Percentiles rank a stretch among this genome's conserved stretches.
Evolutionary conservation across 2,797 vertebrate genomes (phyloP).

Genomic region (Sebastolobus alascanus): DNA sequence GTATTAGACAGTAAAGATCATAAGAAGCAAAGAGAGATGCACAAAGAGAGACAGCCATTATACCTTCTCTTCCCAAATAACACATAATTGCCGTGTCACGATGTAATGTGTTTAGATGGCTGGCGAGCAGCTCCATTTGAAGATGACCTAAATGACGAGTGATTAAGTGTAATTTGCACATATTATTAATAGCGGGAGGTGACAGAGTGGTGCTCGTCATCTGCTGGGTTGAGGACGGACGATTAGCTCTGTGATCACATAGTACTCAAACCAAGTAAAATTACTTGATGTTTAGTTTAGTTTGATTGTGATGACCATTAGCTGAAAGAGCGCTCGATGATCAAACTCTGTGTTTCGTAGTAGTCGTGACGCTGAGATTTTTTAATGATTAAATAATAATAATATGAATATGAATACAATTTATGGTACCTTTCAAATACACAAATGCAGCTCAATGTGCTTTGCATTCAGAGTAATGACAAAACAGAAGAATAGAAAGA

Average conservation of each 20-base stretch:
- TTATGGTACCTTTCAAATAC: neutral
- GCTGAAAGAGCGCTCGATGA: neutral
- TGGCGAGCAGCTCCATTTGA: constrained; percentile 72
- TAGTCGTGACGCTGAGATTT: neutral
- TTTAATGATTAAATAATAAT: neutral
- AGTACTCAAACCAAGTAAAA: constrained; percentile 44
- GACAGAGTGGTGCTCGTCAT: constrained; percentile 59
- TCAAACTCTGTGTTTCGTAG: constrained; percentile 1
- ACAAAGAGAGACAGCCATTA: constrained; percentile 61
- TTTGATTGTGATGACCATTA: constrained; percentile 1
- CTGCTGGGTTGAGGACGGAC: constrained; percentile 30
- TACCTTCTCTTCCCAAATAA: constrained; percentile 71
- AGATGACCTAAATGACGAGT: constrained; percentile 74
- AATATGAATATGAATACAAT: neutral
- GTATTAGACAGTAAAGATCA: constrained; percentile 53
- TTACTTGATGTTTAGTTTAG: constrained; percentile 11
- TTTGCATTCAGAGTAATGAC: neutral
- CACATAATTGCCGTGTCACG: constrained; percentile 72
- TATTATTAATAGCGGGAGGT: constrained; percentile 67
- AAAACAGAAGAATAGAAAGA: neutral
- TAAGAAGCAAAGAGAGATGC: constrained; percentile 63
- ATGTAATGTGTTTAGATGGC: constrained; percentile 79
- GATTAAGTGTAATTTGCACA: constrained; percentile 82
- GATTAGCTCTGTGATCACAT: constrained; percentile 60
- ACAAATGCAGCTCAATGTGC: neutral